These are phyloP conservation scores for Brachionus plicatilis DNA, from an alignment of 1,140 invertebrate species.

Conservation along the genomic window DNA sequence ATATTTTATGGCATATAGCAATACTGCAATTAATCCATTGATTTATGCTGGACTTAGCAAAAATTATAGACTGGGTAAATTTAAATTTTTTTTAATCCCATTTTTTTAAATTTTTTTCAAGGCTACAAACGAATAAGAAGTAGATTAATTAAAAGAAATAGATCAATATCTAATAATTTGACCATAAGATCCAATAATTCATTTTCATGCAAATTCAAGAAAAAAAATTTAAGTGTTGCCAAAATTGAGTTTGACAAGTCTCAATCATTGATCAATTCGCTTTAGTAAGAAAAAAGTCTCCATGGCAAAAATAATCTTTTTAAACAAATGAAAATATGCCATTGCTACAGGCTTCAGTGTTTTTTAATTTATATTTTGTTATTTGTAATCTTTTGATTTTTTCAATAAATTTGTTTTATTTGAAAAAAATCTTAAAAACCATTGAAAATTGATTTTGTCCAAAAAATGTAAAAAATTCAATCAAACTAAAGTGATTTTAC, in stretches of 20 bases:
- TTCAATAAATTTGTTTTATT: too few relatives aligned
- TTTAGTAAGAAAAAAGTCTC: neutral
- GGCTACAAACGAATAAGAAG: neutral
- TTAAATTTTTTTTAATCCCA: neutral
- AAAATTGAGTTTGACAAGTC: neutral
- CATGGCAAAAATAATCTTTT: neutral
- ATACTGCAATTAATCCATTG: slow-evolving; percentile 58
- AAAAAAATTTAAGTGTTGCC: neutral
- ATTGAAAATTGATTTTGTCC: too few relatives aligned
- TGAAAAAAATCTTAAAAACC: too few relatives aligned
- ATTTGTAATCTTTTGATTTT: too few relatives aligned
- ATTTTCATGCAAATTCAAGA: neutral
- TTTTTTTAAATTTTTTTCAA: neutral
- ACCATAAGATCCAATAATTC: neutral
- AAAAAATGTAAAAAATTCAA: too few relatives aligned
- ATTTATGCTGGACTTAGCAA: slow-evolving; percentile 58
- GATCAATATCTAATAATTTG: neutral
- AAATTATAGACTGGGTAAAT: slow-evolving; percentile 43
- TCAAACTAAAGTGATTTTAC: too few relatives aligned
- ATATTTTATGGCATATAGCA: slow-evolving; percentile 55
- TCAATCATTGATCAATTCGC: neutral
- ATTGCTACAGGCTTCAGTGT: too few relatives aligned
- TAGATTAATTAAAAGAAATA: neutral
- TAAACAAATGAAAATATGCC: too few relatives aligned
- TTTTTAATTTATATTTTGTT: too few relatives aligned